Evolutionary conservation across 1,140 invertebrate species (phyloP), one percentile per base, ranked within the genome.

Genomic region (Chionoecetes opilio): DNA sequence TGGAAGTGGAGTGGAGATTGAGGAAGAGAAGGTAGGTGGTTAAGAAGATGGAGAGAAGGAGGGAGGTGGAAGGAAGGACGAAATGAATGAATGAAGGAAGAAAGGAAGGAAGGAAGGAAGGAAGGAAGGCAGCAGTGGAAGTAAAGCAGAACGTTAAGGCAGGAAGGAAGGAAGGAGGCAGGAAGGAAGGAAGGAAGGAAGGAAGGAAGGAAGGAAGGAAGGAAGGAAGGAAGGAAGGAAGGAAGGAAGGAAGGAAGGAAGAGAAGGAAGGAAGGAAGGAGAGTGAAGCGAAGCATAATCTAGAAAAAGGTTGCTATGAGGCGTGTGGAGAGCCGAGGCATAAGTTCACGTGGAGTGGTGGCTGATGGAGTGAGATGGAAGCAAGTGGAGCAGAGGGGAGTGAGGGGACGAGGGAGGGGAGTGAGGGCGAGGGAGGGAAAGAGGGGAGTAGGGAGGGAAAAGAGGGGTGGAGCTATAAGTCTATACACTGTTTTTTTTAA

Each of bases 341-440:
- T 75, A 75, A 75, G 63, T 75, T 75, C 63, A 26, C 1, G 21
- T 75, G 63, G 63, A 75, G 63, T 75, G 63, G 63, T n/a, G 63
- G 63, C 21, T 75, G 63, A 75, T 75, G 63, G 63, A 75, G 63
- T 75, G 63, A 75, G 63, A 75, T n/a, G 63, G 63, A 75, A 26
- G n/a, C 21, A 75, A 75, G 63, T 75, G 63, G 63, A 75, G 63
- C 63, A 75, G 63, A 26, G n/a, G 63, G 63, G 63, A 75, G 63
- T n/a, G n/a, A n/a, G 63, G n/a, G 63, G n/a, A 75, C n/a, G 63
- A 75, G 63, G n/a, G 21, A 17, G n/a, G 11, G 63, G n/a, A 26
- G 21, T 2, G 63, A 75, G 63, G 21, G 53, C 21, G 63, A n/a
- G 63, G 63, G 1, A 26, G 26, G n/a, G 5, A 1, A 75, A n/a